Evolutionary conservation across 1,140 invertebrate genomes (phyloP), one percentile per base, ranked within the genome.

Genomic region (Argopecten irradians): DNA sequence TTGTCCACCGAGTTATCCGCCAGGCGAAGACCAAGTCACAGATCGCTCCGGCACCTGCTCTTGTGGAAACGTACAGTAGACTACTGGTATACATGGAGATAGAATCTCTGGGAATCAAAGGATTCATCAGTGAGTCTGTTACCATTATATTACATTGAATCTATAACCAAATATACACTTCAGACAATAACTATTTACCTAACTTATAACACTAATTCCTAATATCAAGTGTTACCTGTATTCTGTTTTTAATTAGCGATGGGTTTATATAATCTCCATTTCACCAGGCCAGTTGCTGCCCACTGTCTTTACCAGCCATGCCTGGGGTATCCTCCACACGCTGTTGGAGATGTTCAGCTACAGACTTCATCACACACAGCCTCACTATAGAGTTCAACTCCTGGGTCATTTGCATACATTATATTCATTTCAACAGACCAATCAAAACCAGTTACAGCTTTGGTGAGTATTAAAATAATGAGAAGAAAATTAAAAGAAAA

Each of bases 271-370:
- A n/a, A n/a, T n/a, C n/a, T n/a, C n/a, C n/a, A n/a, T n/a, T n/a
- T n/a, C n/a, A n/a, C 34, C 94, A 98, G 97, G 97, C 94, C 98
- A 99, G 95, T 95, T 99, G 8, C 95, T 99, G 86, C 98, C 98
- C 0, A 97, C 97, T 55, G 98, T 98, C 32, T 98, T 98, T 91
- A 98, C 98, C 94, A 97, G 97, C 35, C 98, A 99, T 91, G 98
- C 98, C 0, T 99, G 98, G 98, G 98, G 98, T 36, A 99, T 98
- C 85, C 96, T 99, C 8, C 98, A 99, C 93, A 99, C 98, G 0
- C 95, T 99, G 34, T 95, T 99, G 90, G 98, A 99, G 95, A 99
- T 99, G 98, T 99, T 99, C 94, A 98, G 98, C 86, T 99, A 99
- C 94, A 96, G 98, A 84, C 97, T 99, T 95, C 98, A 99, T 95